Base-by-base conservation (phyloP, 2,797 vertebrate species). In the Esox masquinongy region DNA sequence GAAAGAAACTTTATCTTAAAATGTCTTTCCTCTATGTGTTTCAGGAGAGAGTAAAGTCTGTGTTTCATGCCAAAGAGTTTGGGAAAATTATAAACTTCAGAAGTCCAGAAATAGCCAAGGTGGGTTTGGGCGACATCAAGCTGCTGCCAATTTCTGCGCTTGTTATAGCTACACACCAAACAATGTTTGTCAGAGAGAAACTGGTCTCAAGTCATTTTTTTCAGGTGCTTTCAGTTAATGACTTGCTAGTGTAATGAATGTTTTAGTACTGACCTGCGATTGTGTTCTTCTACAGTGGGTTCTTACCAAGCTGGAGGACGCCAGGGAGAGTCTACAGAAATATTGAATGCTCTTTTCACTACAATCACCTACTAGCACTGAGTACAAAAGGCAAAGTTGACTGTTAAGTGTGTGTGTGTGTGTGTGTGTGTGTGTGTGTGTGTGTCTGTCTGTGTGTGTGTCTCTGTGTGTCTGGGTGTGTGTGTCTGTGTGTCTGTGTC, bases 41-140 rank as follows among this genome's bases (percentile, higher is more conserved):
- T 29, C 88, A 99, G 98, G 98, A 99, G 88, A 94, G 97, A 80
- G 97, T 99, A 2, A 98, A 97, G 79, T 99, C 97, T 73, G 97
- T 99, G 79, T 99, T 99, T 84, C 97, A 99, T 78, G 95, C 97
- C 91, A 99, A 97, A 91, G 97, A 99, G 91, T 99, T 97, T 93
- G 97, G 97, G 82, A 99, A 99, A 94, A 99, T 99, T 85, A 96
- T 99, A 89, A 99, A 99, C 91, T 99, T 99, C 88, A 96, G 77
- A 93, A 95, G 90, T 75, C 91, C 96, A 43, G 95, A 97, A 80
- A 93, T 99, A 83, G 98, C 98, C 78, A 96, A 92, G 94, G 98
- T 99, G 92, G 93, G 88, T 84, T 85, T 22, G 59, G 6, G 26
- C 15, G 17, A 68, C 22, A 43, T 22, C 0, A 69, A 69, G 12